Conservation (phyloP, 2,113 vertebrate genomes). For the Notechis scutatus region DNA sequence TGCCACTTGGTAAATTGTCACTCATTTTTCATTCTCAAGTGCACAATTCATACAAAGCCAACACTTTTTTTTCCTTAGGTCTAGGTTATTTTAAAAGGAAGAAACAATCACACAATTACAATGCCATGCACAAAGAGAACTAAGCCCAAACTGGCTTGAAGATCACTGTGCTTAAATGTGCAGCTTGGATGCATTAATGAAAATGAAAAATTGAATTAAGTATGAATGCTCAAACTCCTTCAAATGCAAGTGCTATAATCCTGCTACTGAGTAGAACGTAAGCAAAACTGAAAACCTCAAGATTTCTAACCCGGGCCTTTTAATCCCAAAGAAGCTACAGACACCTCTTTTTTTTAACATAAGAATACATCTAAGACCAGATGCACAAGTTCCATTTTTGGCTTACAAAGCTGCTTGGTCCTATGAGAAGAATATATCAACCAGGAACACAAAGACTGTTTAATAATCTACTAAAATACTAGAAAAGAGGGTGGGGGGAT, state of each 20-base stretch:
- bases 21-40: not conserved
- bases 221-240: not conserved
- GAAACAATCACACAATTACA: not conserved
- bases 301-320: not conserved
- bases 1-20: not conserved
- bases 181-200: not conserved
- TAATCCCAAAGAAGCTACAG: not conserved
- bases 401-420: not conserved
- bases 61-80: not conserved
- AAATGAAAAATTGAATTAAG: not conserved
- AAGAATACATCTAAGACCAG: not conserved
- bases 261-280: not conserved
- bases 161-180: not conserved
- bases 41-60: not conserved
- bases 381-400: not conserved
- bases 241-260: not conserved
- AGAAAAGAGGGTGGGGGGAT: not conserved
- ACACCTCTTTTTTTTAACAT: not conserved
- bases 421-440: not conserved
- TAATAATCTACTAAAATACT: not conserved
- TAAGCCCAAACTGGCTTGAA: not conserved
- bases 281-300: not conserved
- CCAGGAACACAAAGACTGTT: not conserved
- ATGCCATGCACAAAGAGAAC: not conserved
- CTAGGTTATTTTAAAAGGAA: not conserved